These are phyloP conservation scores for Pseudorhiza aurosa DNA, from an alignment of 30 jellyfish, hydroid and myxozoan genomes.

Conservation along the genomic window DNA sequence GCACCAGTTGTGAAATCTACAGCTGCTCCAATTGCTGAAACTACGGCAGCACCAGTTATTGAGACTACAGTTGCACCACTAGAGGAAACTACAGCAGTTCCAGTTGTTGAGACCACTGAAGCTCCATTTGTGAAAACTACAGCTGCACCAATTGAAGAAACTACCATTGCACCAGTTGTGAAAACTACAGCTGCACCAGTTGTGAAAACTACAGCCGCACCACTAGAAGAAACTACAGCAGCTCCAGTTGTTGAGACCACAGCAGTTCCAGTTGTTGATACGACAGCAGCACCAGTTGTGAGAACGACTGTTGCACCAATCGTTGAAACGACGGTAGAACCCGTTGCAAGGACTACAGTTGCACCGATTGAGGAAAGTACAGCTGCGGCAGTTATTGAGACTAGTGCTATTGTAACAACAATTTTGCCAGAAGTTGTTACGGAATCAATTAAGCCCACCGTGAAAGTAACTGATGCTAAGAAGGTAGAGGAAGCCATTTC, in stretches of 20 bases:
- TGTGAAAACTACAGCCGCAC: conserved; percentile 3
- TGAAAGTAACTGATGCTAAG: not conserved
- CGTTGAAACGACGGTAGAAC: not conserved
- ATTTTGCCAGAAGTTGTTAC: not conserved
- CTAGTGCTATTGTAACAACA: not conserved
- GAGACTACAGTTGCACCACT: conserved; percentile 43
- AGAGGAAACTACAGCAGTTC: conserved; percentile 44
- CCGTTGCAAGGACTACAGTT: not conserved
- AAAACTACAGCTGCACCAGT: conserved; percentile 17
- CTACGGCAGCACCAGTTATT: conserved; percentile 26
- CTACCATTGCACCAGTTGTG: conserved; percentile 37
- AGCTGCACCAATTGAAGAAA: conserved; percentile 38
- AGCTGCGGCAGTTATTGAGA: conserved; percentile 10
- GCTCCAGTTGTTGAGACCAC: conserved; percentile 17
- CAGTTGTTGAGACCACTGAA: conserved; percentile 30
- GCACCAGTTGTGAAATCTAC: conserved; percentile 37
- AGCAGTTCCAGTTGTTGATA: conserved; percentile 22
- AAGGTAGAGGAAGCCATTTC: not conserved
- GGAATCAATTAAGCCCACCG: not conserved
- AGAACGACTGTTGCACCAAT: conserved; percentile 22
- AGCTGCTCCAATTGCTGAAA: conserved; percentile 41
- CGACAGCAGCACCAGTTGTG: conserved; percentile 26
- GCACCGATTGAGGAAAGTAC: conserved; percentile 4
- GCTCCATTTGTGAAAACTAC: conserved; percentile 22
- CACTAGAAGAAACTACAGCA: conserved; percentile 32